Evolutionary conservation across 2,888 invertebrate species (phyloP).

Genomic region (Drosophila mimetica): DNA sequence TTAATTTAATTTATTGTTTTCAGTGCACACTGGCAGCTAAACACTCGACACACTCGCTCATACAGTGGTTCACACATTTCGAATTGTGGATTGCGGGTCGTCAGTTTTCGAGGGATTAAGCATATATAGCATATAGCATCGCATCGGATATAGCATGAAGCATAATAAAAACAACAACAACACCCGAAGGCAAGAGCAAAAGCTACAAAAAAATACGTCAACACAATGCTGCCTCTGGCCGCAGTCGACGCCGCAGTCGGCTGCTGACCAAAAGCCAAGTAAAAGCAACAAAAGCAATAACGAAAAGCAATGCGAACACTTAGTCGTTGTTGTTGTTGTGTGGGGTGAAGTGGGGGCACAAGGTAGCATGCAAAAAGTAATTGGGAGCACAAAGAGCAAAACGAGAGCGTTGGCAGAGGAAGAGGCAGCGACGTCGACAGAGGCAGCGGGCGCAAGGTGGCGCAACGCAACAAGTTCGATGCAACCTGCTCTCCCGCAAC

Average conservation of each 20-base stretch:
- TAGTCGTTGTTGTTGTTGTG: conserved; percentile 36
- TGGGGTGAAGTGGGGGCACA: conserved; percentile 78
- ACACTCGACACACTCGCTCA: conserved; percentile 47
- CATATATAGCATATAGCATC: conserved; percentile 60
- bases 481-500: conserved; percentile 46
- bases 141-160: conserved; percentile 27
- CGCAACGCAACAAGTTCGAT: conserved; percentile 77
- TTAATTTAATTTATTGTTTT: not conserved
- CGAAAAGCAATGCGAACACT: conserved; percentile 24
- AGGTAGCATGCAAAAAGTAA: conserved; percentile 81
- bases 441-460: conserved; percentile 71
- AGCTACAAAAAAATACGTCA: conserved; percentile 55
- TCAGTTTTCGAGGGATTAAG: conserved; percentile 71
- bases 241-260: conserved; percentile 20
- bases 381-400: conserved; percentile 80
- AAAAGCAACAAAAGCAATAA: conserved; percentile 36
- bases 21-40: conserved; percentile 59
- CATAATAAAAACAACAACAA: conserved; percentile 33
- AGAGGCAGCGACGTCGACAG: conserved; percentile 10
- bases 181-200: conserved; percentile 29
- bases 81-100: conserved; percentile 58
- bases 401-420: conserved; percentile 28
- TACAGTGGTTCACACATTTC: conserved; percentile 26
- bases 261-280: conserved; percentile 58
- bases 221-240: conserved; percentile 46